Base-by-base conservation (phyloP, 2,888 invertebrate species). In the Athalia circularis region DNA sequence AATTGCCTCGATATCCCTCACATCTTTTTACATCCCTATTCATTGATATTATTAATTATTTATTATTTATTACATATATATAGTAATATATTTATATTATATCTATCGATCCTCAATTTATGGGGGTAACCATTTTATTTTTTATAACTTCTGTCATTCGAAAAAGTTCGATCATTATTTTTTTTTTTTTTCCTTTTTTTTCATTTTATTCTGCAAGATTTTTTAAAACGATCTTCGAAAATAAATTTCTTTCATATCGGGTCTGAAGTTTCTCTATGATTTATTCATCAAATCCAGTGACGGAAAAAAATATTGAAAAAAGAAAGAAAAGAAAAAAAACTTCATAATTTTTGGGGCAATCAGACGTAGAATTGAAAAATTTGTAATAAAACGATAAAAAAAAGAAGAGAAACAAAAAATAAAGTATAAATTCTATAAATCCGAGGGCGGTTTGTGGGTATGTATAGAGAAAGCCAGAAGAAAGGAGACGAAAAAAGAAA, bases 111-210 rank as follows among this genome's bases (percentile, higher is more conserved):
- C 2, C 52, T 3, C 2, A 7, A 7, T 7, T 11, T 11, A 52
- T 11, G 52, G 11, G 8, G 11, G 11, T 52, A 54, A 8, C 54
- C 68, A 47, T 65, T 4, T 47, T 11, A 54, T 50, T 29, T 79
- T 82, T 81, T 83, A 84, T 85, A 85, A 84, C 85, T 86, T 76
- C 81, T 47, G 77, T 80, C 77, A 76, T 83, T 82, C 81, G 70
- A 80, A 84, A 80, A 72, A 79, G 61, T 50, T 54, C 54, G 81
- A 84, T 83, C 83, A 83, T 83, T 84, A n/a, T 84, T 81, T 81
- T 79, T 7, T 15, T 15, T 62, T n/a, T 7, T n/a, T n/a, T 3
- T 15, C 4, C 61, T 15, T 15, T 61, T n/a, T n/a, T 7, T 15
- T n/a, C 13, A 62, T 13, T 8, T 62, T 13, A 15, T 13, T 62